phyloP scores from a whole-genome alignment of 2,888 invertebrate species.

The Thera britannica region DNA sequence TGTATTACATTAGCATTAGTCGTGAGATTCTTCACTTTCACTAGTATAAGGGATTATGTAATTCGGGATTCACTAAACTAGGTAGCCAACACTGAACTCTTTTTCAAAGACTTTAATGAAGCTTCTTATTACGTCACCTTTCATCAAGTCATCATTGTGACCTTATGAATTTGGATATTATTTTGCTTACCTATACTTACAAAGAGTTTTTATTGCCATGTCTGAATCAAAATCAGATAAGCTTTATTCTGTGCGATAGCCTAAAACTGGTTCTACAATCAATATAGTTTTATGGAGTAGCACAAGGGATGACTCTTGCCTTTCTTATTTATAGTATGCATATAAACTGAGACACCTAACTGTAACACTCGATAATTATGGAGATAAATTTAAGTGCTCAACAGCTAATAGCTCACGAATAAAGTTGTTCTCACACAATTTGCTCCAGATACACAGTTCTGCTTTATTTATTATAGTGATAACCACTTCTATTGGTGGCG shows the following conservation, averaged over 20 bases:
- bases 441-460: conserved; percentile 47
- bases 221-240: too few species aligned
- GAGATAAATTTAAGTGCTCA: conserved; percentile 18
- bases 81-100: conserved; percentile 30
- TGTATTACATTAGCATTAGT: conserved; percentile 65
- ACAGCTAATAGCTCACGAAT: conserved; percentile 31
- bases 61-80: conserved; percentile 54
- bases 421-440: conserved; percentile 46
- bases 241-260: background rate
- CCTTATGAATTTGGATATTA: background rate
- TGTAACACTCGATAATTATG: background rate
- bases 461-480: conserved; percentile 57
- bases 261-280: background rate
- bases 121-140: conserved; percentile 25
- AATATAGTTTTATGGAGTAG: conserved; percentile 1
- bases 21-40: conserved; percentile 78
- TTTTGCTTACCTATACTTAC: background rate
- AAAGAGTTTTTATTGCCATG: too few species aligned
- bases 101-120: conserved; percentile 30
- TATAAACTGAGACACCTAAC: conserved; percentile 7
- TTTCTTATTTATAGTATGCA: conserved; percentile 9
- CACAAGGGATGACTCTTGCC: conserved; percentile 11
- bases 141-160: conserved; percentile 15
- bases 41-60: conserved; percentile 76
- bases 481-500: conserved; percentile 54